Conservation (phyloP, 1,140 invertebrate genomes). For the Homalodisca vitripennis region DNA sequence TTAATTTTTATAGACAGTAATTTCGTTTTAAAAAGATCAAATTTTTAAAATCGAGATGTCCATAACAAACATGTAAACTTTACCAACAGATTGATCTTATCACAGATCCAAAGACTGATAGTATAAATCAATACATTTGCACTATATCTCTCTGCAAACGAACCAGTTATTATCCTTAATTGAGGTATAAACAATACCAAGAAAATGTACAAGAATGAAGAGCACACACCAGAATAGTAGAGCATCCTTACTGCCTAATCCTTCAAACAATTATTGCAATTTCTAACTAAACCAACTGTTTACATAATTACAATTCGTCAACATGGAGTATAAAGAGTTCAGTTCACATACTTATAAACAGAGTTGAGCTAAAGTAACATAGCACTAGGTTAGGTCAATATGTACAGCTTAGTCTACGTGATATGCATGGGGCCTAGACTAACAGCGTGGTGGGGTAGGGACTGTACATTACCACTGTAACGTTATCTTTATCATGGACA, state of each 20-base stretch:
- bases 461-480: not conserved
- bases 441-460: not conserved
- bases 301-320: conserved; percentile 20
- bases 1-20: no score
- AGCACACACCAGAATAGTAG: not conserved
- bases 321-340: conserved; percentile 21
- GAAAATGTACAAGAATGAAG: conserved; percentile 7
- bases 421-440: conserved; percentile 15
- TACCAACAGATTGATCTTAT: no score
- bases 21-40: no score
- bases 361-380: conserved; percentile 22
- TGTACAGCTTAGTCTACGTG: conserved; percentile 7
- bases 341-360: conserved; percentile 11
- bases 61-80: no score
- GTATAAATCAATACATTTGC: no score
- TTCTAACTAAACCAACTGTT: conserved; percentile 9
- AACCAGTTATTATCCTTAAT: no score
- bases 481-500: conserved; percentile 2
- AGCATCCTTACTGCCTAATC: not conserved
- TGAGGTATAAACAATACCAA: no score
- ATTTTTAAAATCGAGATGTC: no score
- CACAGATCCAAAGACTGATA: no score
- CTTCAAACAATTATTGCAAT: conserved; percentile 21
- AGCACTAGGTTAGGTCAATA: not conserved
- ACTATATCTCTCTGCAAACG: no score